These are phyloP conservation scores for Caenorhabditis sp. DNA, from an alignment of 2,888 invertebrate species.

Conservation along the genomic window DNA sequence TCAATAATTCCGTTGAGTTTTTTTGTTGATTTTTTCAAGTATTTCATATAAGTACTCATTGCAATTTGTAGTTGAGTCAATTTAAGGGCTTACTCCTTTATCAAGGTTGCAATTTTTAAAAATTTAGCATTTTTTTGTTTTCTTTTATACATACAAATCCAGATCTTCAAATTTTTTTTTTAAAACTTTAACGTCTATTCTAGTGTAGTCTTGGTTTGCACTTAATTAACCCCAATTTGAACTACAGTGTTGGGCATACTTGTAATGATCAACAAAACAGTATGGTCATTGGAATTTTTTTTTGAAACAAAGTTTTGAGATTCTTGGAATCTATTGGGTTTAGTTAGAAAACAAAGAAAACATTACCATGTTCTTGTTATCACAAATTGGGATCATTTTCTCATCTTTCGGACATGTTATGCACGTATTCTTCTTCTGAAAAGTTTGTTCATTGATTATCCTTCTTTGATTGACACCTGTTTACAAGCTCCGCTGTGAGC, in stretches of 20 bases:
- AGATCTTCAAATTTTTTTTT: too few species aligned
- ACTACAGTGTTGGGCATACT: background rate
- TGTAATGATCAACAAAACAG: background rate
- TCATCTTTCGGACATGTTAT: constrained; percentile 61
- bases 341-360: background rate
- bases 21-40: too few species aligned
- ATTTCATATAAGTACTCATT: too few species aligned
- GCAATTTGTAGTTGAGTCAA: too few species aligned
- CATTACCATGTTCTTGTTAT: constrained; percentile 65
- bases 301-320: background rate
- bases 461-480: constrained; percentile 5
- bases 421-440: constrained; percentile 53
- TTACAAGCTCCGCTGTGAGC: constrained; percentile 56
- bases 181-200: too few species aligned
- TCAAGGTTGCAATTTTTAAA: too few species aligned
- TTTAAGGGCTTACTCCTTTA: too few species aligned
- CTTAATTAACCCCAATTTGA: background rate
- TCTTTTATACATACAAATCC: too few species aligned
- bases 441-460: background rate
- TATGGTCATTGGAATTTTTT: background rate
- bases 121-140: too few species aligned
- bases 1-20: too few species aligned
- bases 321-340: background rate
- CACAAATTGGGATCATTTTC: constrained; percentile 60
- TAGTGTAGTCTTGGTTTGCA: too few species aligned